Conservation (phyloP, 2,113 vertebrate genomes). For the Litocranius walleri region DNA sequence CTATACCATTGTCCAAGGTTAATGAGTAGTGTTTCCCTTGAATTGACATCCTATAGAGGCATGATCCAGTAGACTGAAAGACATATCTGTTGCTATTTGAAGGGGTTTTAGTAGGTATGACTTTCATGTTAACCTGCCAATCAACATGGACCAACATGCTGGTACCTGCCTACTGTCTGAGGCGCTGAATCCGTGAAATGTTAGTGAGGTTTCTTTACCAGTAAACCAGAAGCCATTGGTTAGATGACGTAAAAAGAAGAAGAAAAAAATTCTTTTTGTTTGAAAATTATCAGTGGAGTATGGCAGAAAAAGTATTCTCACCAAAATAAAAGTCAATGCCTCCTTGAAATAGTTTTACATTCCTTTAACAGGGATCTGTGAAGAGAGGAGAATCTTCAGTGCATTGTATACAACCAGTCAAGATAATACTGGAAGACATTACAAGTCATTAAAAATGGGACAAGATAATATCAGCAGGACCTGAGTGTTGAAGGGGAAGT, state of each 20-base stretch:
- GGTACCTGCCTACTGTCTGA: neutral
- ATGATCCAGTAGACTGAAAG: neutral
- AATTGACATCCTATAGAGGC: neutral
- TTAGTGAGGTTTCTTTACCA: neutral
- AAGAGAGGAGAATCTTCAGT: neutral
- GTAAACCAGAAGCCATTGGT: neutral
- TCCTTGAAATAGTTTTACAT: neutral
- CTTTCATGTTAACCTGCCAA: neutral
- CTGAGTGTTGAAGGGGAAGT: neutral
- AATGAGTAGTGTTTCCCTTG: neutral
- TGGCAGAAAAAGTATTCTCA: neutral
- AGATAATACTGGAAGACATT: neutral
- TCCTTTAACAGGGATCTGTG: neutral
- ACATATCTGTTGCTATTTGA: neutral
- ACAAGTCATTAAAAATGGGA: neutral
- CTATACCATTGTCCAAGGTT: neutral
- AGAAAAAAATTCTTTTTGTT: neutral
- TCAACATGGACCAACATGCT: neutral
- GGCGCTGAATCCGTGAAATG: neutral
- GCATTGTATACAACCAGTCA: neutral
- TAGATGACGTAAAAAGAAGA: neutral
- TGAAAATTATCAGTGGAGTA: neutral
- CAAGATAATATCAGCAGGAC: neutral
- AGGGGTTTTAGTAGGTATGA: neutral
- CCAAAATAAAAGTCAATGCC: neutral